Evolutionary conservation across 2,888 invertebrate species (phyloP), one percentile per base, ranked within the genome.

Genomic region (Scaptomyza polygonia): DNA sequence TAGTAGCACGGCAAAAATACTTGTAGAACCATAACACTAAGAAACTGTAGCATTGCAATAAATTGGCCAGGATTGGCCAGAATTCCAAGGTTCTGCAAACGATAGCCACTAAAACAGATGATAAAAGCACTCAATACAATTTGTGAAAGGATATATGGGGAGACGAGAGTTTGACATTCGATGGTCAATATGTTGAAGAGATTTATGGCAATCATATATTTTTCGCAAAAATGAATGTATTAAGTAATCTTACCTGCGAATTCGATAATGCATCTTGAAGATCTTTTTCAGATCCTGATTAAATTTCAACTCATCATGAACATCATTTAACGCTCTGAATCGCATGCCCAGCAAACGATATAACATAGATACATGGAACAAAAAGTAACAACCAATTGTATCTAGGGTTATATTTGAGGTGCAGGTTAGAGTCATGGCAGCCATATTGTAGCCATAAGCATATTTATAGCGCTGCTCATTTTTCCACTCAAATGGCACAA

Each of bases 1-100:
- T 81, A 90, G 52, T 87, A 89, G 58, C 90, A 91, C 39, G 91
- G 90, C 16, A 91, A 48, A 63, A 83, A 90, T 34, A 91, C 89
- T 68, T 91, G 82, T 1, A 88, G 56, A 0, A 83, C 57, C 88
- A 91, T 89, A 0, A 88, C 84, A 5, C 79, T 64, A 2, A 87
- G 51, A 32, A 85, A 90, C 51, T 86, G 79, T 3, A 86, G 36
- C 72, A 80, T 85, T 11, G 79, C 51, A 16, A 77, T 52, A n/a
- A 87, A 85, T 27, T 84, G 77, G 0, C 79, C 77, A 5, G 81
- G 68, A 69, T 78, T 78, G 27, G 76, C 76, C 0, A 51, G 45
- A 14, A 79, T 69, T 0, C 68, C 68, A 45, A 83, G 62, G 11
- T 72, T 74, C 45, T 79, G 78, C 7, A 90, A 49, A 0, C 87